Percentiles rank a stretch among this genome's conserved stretches.
These are phyloP conservation scores for Tragelaphus scriptus DNA, from an alignment of 2,113 vertebrate genomes.

Conservation along the genomic window DNA sequence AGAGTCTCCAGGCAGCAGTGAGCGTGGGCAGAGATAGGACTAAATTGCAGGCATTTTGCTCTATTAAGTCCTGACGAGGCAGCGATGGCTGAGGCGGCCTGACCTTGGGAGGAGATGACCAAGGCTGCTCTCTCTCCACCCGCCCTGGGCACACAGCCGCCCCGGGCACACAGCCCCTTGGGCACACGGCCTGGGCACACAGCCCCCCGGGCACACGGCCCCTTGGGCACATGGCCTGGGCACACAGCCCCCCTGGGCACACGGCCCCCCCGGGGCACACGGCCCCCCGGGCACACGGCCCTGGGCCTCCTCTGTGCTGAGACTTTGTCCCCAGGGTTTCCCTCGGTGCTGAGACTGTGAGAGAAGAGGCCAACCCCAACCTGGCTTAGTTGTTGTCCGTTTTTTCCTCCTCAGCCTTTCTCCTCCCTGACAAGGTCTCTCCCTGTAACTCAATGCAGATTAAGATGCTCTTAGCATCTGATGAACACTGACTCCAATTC, in stretches of 20 bases:
- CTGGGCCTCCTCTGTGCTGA: fast-evolving
- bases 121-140: not conserved
- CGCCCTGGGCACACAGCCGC: fast-evolving
- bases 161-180: fast-evolving
- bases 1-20: fast-evolving
- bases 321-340: no score
- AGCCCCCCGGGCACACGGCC: fast-evolving
- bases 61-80: no score
- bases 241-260: not conserved
- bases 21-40: not conserved
- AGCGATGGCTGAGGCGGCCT: fast-evolving
- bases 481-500: not conserved
- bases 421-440: not conserved
- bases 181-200: not conserved
- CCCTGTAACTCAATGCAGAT: not conserved
- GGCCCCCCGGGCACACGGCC: not conserved
- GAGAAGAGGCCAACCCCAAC: not conserved
- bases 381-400: not conserved
- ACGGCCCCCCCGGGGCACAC: not conserved
- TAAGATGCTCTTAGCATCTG: not conserved
- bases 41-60: fast-evolving
- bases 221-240: not conserved
- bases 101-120: not conserved
- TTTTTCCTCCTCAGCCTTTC: not conserved
- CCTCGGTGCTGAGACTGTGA: not conserved